Evolutionary conservation across 53 echinoderm and acorn worm species (phyloP).

Genomic region (Apostichopus leukothele): DNA sequence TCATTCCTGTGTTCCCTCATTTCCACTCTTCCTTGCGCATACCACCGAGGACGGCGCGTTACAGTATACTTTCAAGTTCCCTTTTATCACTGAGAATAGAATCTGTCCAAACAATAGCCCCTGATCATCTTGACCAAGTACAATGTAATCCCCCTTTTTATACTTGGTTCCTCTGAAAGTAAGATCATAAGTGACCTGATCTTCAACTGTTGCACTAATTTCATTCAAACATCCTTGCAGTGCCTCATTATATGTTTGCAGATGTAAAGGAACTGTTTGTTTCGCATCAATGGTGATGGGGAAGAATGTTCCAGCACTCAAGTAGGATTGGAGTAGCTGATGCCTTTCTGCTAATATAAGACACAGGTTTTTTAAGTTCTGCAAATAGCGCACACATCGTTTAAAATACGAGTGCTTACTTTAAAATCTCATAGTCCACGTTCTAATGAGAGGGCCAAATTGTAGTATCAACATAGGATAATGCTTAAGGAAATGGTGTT

Average conservation of each 20-base stretch:
- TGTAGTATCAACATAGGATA: constrained; percentile 56
- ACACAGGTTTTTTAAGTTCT: constrained; percentile 59
- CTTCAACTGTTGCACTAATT: constrained; percentile 29
- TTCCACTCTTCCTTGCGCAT: no score
- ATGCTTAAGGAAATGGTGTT: constrained; percentile 60
- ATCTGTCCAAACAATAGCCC: constrained; percentile 46
- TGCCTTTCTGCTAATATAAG: constrained; percentile 50
- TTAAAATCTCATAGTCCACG: constrained; percentile 70
- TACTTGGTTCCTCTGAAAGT: constrained; percentile 7
- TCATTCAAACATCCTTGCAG: constrained; percentile 36
- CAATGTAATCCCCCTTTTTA: constrained; percentile 47
- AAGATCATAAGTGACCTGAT: constrained; percentile 48
- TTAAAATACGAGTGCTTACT: constrained; percentile 74
- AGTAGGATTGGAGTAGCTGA: constrained; percentile 59
- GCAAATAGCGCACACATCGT: constrained; percentile 48
- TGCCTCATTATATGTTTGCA: constrained; percentile 47
- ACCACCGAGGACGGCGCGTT: no score
- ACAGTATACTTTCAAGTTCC: neutral
- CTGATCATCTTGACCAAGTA: constrained; percentile 21
- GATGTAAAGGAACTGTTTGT: constrained; percentile 49
- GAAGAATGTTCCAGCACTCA: constrained; percentile 47
- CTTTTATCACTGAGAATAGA: neutral
- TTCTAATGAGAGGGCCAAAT: constrained; percentile 61
- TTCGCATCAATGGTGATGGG: constrained; percentile 36
- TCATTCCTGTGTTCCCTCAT: no score